Evolutionary conservation across 2,888 invertebrate genomes (phyloP).

Genomic region (Phaedon cochleariae): DNA sequence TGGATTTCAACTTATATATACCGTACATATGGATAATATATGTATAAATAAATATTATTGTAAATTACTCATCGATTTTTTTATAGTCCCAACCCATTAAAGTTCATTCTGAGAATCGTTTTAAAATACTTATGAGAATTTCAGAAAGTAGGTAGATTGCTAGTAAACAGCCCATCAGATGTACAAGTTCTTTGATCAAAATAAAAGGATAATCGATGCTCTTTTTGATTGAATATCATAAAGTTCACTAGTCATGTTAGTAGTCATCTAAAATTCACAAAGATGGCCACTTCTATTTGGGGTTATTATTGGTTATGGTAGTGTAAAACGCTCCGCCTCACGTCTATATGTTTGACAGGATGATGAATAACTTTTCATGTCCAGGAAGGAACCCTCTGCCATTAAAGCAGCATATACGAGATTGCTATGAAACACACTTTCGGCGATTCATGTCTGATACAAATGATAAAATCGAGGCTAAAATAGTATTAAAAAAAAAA

Average conservation of each 20-base stretch:
- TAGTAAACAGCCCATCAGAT: too few relatives aligned
- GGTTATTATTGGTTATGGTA: slow-evolving; percentile 70
- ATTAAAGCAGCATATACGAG: slow-evolving; percentile 27
- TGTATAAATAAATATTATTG: slow-evolving; percentile 64
- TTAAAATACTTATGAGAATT: too few relatives aligned
- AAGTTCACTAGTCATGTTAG: slow-evolving; percentile 20
- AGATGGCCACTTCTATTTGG: slow-evolving; percentile 67
- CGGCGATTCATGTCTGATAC: neutral
- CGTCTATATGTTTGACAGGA: slow-evolving; percentile 67
- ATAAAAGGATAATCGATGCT: too few relatives aligned
- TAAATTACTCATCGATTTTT: slow-evolving; percentile 53
- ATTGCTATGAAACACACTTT: neutral
- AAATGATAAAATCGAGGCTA: neutral
- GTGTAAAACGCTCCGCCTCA: slow-evolving; percentile 68
- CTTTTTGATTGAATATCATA: too few relatives aligned
- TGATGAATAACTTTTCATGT: slow-evolving; percentile 66
- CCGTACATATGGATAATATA: slow-evolving; percentile 62
- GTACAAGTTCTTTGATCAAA: too few relatives aligned
- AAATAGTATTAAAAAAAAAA: neutral
- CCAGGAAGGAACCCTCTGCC: slow-evolving; percentile 52
- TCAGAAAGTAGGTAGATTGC: too few relatives aligned
- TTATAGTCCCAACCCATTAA: neutral
- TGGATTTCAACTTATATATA: slow-evolving; percentile 63
- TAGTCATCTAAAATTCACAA: slow-evolving; percentile 57
- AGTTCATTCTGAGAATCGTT: neutral